phyloP scores from a whole-genome alignment of 2,888 invertebrate species.

The Entomobrya proxima region DNA sequence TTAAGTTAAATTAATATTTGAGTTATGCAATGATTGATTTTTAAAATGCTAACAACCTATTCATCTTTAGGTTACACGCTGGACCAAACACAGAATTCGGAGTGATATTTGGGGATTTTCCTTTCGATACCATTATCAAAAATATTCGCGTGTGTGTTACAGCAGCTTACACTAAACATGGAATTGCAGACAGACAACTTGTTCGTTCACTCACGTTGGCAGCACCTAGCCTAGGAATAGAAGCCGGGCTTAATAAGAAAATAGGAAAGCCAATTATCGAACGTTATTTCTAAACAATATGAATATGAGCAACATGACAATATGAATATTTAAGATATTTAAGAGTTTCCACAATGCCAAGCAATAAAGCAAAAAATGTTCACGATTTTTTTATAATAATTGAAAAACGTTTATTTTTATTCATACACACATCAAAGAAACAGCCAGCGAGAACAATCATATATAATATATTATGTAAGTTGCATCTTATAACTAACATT shows the following conservation, averaged over 20 bases:
- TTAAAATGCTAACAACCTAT: too few species aligned
- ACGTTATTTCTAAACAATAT: neutral
- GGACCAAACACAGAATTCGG: conserved; percentile 54
- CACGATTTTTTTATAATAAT: conserved; percentile 1
- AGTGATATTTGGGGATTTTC: conserved; percentile 65
- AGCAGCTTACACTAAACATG: conserved; percentile 53
- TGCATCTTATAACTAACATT: neutral
- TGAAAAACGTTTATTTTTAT: conserved; percentile 22
- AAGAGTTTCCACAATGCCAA: too few species aligned
- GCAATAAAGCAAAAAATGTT: too few species aligned
- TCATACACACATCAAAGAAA: conserved; percentile 40
- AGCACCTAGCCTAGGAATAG: neutral
- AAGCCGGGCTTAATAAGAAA: conserved; percentile 37
- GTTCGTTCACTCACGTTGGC: conserved; percentile 52
- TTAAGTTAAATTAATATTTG: neutral
- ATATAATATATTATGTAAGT: too few species aligned
- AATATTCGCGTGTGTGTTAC: conserved; percentile 58
- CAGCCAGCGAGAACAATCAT: conserved; percentile 25
- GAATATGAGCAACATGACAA: neutral
- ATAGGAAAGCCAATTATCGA: conserved; percentile 16
- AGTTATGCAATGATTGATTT: neutral
- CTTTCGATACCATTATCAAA: conserved; percentile 4
- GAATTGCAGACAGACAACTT: conserved; percentile 61
- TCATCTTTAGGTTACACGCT: conserved; percentile 43
- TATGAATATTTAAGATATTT: too few species aligned